These are phyloP conservation scores for Lepus timidus DNA, from an alignment of 2,113 vertebrate species.

Conservation along the genomic window DNA sequence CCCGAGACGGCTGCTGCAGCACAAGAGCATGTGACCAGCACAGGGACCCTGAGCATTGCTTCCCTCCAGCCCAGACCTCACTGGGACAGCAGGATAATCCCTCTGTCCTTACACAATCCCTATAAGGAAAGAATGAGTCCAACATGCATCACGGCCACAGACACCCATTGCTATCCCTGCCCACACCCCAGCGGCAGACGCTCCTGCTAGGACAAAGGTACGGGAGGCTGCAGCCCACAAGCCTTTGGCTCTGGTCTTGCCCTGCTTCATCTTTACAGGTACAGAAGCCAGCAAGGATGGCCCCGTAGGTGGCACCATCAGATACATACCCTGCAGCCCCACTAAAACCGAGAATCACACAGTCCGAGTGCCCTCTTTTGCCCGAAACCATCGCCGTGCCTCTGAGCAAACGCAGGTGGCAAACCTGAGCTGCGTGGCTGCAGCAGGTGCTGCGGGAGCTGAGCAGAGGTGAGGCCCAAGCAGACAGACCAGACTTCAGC, in stretches of 20 bases:
- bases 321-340: background rate
- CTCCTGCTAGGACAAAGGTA: background rate
- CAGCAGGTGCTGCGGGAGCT: background rate
- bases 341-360: background rate
- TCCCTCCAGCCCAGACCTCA: background rate
- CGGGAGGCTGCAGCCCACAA: fast-evolving
- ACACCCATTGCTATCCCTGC: too few species aligned
- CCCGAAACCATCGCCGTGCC: fast-evolving
- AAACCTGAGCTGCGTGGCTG: background rate
- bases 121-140: background rate
- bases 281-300: background rate
- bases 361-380: background rate
- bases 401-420: too few species aligned
- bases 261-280: background rate
- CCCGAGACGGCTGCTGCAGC: background rate
- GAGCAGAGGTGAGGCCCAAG: fast-evolving
- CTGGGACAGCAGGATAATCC: background rate
- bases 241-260: background rate
- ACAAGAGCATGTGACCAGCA: background rate
- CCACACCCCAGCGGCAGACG: background rate
- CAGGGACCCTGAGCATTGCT: background rate
- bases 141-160: background rate
- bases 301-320: background rate
- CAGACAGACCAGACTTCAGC: fast-evolving
- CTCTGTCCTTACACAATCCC: background rate